A percentile compares a stretch with the other conserved stretches of the same genome.
phyloP scores from a whole-genome alignment of 2,113 vertebrate species.

The Bothrops jararaca region DNA sequence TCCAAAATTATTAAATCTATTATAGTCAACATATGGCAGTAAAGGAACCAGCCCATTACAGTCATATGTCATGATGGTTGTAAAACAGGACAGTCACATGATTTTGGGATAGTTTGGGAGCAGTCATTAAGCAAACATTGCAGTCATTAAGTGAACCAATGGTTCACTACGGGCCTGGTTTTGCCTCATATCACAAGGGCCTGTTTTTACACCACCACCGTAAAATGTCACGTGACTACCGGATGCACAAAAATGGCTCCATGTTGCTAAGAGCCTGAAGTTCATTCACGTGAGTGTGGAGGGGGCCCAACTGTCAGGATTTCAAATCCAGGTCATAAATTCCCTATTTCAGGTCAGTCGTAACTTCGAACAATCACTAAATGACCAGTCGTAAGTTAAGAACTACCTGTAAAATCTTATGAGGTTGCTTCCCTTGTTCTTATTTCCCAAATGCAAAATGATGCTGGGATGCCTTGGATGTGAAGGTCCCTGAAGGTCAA shows the following conservation, averaged over 20 bases:
- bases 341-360: not conserved
- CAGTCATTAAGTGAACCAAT: not conserved
- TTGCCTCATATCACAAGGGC: not conserved
- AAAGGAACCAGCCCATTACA: not conserved
- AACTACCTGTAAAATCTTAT: not conserved
- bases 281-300: not conserved
- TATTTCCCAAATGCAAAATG: not conserved
- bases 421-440: not conserved
- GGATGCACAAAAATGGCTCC: not conserved
- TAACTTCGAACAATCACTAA: not conserved
- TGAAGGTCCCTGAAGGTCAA: not conserved
- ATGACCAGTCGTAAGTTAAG: not conserved
- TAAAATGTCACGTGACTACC: not conserved
- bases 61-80: not conserved
- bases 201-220: not conserved
- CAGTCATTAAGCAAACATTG: not conserved
- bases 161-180: not conserved
- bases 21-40: not conserved
- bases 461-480: not conserved
- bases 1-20: not conserved
- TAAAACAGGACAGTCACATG: not conserved
- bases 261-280: not conserved
- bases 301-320: not conserved
- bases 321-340: not conserved
- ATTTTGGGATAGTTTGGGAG: not conserved